Percentiles rank a stretch among this genome's conserved stretches.
These are phyloP conservation scores for Nycteola revayana DNA, from an alignment of 2,888 invertebrate species.

Conservation along the genomic window DNA sequence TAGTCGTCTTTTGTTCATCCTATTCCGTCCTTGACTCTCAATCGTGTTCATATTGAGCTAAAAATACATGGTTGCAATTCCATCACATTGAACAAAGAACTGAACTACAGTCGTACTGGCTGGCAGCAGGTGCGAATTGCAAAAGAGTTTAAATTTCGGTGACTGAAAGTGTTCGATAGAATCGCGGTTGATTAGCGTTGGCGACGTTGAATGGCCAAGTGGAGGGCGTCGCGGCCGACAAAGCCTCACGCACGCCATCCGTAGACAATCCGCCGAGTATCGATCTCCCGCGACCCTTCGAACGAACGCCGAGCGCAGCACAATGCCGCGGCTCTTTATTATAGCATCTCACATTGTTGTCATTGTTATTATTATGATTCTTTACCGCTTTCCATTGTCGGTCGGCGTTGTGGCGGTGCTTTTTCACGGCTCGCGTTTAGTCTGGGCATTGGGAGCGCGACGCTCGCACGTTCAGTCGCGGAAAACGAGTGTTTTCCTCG, in stretches of 20 bases:
- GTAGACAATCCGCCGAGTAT: constrained; percentile 77
- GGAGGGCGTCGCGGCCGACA: constrained; percentile 54
- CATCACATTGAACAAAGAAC: constrained; percentile 30
- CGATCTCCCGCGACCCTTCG: constrained; percentile 80
- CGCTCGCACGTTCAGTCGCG: constrained; percentile 79
- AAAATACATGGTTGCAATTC: constrained; percentile 4
- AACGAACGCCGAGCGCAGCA: constrained; percentile 76
- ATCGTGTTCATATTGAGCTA: too few relatives aligned
- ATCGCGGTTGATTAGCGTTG: constrained; percentile 61
- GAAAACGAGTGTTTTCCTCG: constrained; percentile 75
- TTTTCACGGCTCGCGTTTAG: constrained; percentile 81
- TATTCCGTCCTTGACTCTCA: too few relatives aligned
- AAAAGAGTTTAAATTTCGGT: constrained; percentile 25
- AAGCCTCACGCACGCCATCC: constrained; percentile 72
- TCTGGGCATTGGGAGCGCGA: constrained; percentile 80
- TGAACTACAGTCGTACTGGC: constrained; percentile 23
- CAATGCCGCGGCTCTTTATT: constrained; percentile 81
- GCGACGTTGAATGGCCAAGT: constrained; percentile 55
- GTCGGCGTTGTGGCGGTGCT: constrained; percentile 81
- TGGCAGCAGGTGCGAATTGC: constrained; percentile 19
- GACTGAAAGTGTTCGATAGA: constrained; percentile 34
- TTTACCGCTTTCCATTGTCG: constrained; percentile 83
- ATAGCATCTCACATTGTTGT: constrained; percentile 83
- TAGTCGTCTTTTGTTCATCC: too few relatives aligned
- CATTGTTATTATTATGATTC: constrained; percentile 83